Conservation (phyloP, 2,797 vertebrate genomes). For the Gobio occitaniae region DNA sequence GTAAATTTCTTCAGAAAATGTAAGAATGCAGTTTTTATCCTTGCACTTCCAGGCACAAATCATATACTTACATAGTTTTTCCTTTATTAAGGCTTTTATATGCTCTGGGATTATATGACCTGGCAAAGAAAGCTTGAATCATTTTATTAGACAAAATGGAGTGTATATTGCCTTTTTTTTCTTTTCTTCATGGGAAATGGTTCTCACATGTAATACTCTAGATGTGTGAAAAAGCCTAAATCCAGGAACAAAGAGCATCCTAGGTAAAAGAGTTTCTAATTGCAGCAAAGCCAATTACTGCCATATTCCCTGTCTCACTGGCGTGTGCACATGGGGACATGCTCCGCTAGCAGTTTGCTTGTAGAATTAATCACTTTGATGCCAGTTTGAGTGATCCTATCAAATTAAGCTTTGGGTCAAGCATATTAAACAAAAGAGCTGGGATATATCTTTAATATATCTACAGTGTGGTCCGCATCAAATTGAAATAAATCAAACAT, state of each 20-base stretch:
- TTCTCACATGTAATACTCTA: conserved; percentile 19
- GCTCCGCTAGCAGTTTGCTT: conserved; percentile 86
- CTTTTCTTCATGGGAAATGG: background rate
- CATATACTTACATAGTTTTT: conserved; percentile 30
- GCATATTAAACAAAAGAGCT: conserved; percentile 88
- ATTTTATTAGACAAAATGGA: conserved; percentile 44
- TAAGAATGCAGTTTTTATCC: conserved; percentile 3
- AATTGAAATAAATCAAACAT: conserved; percentile 92
- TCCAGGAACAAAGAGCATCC: conserved; percentile 37
- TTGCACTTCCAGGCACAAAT: conserved; percentile 9
- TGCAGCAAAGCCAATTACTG: conserved; percentile 84
- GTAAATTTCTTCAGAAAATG: background rate
- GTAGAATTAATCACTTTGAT: conserved; percentile 91
- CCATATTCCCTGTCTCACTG: conserved; percentile 73
- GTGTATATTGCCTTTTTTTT: conserved; percentile 30
- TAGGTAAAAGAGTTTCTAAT: conserved; percentile 72
- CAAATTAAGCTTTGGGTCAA: conserved; percentile 88
- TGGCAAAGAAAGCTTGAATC: conserved; percentile 41
- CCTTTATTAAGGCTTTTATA: conserved; percentile 38
- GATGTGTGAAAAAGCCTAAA: conserved; percentile 31
- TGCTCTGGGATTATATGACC: conserved; percentile 44
- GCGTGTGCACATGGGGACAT: conserved; percentile 85
- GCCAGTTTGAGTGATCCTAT: conserved; percentile 87
- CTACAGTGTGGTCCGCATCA: conserved; percentile 87
- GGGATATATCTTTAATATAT: conserved; percentile 91